phyloP scores from a whole-genome alignment of 2,113 vertebrate species.

The Siniperca knerii region DNA sequence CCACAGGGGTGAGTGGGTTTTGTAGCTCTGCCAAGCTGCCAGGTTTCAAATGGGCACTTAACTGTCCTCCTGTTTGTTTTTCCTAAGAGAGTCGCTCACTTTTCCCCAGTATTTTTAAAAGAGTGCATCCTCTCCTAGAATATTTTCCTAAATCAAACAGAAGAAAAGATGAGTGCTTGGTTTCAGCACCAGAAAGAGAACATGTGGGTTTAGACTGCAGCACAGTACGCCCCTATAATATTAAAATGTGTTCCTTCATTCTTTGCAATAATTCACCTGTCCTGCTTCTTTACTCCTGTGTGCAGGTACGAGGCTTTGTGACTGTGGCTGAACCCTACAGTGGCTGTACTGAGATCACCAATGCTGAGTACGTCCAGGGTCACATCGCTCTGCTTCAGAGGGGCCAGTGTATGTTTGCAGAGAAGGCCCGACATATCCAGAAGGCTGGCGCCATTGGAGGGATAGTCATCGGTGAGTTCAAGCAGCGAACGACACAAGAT shows the following conservation, averaged over 20 bases:
- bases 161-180: not conserved
- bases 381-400: constrained; percentile 95
- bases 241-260: not conserved
- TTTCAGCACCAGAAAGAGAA: not conserved
- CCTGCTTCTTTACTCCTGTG: not conserved
- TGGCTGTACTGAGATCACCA: constrained; percentile 93
- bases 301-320: constrained; percentile 94
- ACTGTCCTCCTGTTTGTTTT: constrained; percentile 28
- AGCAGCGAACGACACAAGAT: constrained; percentile 6
- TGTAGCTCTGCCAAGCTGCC: constrained; percentile 7
- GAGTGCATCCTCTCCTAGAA: constrained; percentile 11
- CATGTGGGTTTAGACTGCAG: not conserved
- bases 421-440: constrained; percentile 96
- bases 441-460: constrained; percentile 96
- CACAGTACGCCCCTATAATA: too few relatives aligned
- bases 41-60: constrained; percentile 21
- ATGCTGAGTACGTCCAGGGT: constrained; percentile 90
- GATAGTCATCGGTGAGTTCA: constrained; percentile 93
- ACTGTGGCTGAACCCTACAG: constrained; percentile 94
- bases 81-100: constrained; percentile 11
- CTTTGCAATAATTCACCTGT: not conserved
- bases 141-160: constrained; percentile 19
- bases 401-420: constrained; percentile 99
- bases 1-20: constrained; percentile 87
- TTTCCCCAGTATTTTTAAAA: constrained; percentile 15